Evolutionary conservation across 23 tunicate genomes (phyloP), one percentile per base, ranked within the genome.

Genomic region (Clavelina lepadiformis): DNA sequence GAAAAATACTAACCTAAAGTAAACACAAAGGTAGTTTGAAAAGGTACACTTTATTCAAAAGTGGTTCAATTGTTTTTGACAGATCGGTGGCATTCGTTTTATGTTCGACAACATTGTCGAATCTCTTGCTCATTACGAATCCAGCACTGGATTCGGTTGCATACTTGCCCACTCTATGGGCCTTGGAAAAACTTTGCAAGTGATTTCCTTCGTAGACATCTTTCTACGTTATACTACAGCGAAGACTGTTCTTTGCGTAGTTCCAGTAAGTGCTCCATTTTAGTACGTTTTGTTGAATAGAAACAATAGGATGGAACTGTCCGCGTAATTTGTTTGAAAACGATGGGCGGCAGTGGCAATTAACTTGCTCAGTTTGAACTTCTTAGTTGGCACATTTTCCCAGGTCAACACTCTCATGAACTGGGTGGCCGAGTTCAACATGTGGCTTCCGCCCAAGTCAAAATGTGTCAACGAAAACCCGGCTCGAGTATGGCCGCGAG

Each of bases 81-180:
- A 88, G 92, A 92, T 92, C 51, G 98, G 98, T 3, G 98, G 98
- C 52, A 82, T 92, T 30, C 81, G 98, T 2, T 92, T 92, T 50
- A 92, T 92, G 98, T 92, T 56, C 74, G 98, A 92, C 74, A 92
- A 92, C 78, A 62, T 83, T 2, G 82, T 92, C 1, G 87, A 80
- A 66, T 69, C 98, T 20, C 73, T 80, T 23, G 31, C 78, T 2
- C 78, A 83, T 46, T 83, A 31, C 66, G 73, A 77, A 33, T 73
- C 65, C 1, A 83, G 82, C 63, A 32, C 53, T 18, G 98, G 98
- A 1, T 78, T 83, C 33, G 98, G 98, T 33, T 92, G 98, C 44
- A 85, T 92, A 8, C 71, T 92, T 13, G 98, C 98, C 7, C 98
- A 92, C 68, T 78, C 98, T 36, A 92, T 92, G 98, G 98, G 98